Evolutionary conservation across 2,797 vertebrate species (phyloP).

Genomic region (Molossus alvarezi): DNA sequence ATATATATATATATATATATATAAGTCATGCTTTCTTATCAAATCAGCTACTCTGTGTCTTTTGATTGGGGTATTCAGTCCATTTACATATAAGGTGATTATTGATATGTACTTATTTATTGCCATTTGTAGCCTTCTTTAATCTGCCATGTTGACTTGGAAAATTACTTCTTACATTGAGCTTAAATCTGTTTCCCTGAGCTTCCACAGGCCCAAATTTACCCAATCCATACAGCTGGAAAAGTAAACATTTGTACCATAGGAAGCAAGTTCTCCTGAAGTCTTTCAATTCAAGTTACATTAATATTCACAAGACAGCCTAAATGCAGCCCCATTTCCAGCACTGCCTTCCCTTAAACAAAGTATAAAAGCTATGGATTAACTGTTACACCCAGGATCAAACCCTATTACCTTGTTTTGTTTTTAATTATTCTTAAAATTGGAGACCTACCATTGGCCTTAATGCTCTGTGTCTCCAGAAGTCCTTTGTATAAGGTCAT

Average conservation of each 20-base stretch:
- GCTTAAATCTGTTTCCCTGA: neutral
- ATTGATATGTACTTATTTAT: too few species aligned
- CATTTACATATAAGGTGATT: too few species aligned
- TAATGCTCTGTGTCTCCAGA: neutral
- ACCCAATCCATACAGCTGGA: neutral
- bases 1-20: too few species aligned
- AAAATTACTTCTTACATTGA: neutral
- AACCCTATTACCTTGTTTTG: neutral
- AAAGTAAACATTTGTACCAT: neutral
- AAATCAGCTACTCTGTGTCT: too few species aligned
- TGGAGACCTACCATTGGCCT: neutral
- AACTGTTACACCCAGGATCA: neutral
- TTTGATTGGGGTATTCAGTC: too few species aligned
- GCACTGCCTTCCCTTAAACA: neutral
- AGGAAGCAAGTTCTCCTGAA: neutral
- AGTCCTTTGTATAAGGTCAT: neutral
- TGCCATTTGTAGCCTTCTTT: neutral
- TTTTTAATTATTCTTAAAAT: neutral
- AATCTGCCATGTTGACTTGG: neutral
- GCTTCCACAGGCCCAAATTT: neutral
- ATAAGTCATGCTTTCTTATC: too few species aligned
- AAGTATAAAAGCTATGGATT: constrained; percentile 25
- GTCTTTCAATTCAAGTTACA: neutral
- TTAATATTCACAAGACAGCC: neutral
- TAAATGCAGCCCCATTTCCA: neutral